Conservation (phyloP, 1,140 invertebrate species). For the Campoletis sonorensis region DNA sequence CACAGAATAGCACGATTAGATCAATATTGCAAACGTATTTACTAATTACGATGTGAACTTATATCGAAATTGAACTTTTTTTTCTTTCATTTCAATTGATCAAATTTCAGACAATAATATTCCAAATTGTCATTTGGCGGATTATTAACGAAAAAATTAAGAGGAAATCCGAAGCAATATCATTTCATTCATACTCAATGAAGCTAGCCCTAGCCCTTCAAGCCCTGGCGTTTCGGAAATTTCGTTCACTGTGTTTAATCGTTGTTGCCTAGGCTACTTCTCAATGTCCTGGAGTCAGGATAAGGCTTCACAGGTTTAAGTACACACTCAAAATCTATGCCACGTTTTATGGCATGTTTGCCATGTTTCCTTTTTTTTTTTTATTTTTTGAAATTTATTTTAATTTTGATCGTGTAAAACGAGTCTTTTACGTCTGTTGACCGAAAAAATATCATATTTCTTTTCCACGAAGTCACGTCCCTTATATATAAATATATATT, state of each 20-base stretch:
- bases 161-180: too few species aligned
- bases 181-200: too few species aligned
- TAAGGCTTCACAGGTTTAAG: background rate
- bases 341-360: background rate
- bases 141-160: too few species aligned
- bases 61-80: too few species aligned
- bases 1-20: too few species aligned
- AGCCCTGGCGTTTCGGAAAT: too few species aligned
- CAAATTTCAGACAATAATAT: too few species aligned
- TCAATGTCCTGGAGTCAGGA: conserved; percentile 30
- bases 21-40: too few species aligned
- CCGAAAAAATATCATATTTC: conserved; percentile 30
- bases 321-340: conserved; percentile 14
- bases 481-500: background rate
- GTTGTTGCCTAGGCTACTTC: conserved; percentile 72
- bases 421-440: conserved; percentile 3
- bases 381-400: background rate
- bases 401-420: conserved; percentile 15
- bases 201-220: too few species aligned
- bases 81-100: too few species aligned
- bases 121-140: too few species aligned
- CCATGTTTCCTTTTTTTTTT: background rate
- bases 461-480: conserved; percentile 29
- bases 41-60: too few species aligned
- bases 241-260: conserved; percentile 65